These are phyloP conservation scores for Phaethornis superciliosus DNA, from an alignment of 2,113 vertebrate species.

Conservation along the genomic window DNA sequence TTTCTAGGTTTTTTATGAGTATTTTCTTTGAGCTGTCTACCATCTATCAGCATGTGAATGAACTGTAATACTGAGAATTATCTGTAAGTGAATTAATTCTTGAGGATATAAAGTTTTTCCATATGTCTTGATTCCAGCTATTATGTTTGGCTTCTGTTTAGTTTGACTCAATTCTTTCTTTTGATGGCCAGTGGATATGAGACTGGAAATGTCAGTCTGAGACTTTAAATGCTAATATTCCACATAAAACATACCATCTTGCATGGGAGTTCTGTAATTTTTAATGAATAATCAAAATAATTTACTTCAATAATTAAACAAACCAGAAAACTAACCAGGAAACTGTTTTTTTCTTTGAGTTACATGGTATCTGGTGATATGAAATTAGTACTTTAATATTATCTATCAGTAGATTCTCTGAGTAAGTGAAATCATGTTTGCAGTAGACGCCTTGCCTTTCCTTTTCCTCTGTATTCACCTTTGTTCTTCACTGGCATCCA, in stretches of 20 bases:
- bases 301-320: not conserved
- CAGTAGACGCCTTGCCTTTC: not conserved
- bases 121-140: not conserved
- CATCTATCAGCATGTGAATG: not conserved
- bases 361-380: not conserved
- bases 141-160: not conserved
- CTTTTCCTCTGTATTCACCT: not conserved
- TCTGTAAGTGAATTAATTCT: not conserved
- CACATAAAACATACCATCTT: not conserved
- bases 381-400: not conserved
- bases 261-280: not conserved
- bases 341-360: not conserved
- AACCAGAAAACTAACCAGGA: not conserved
- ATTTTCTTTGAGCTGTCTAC: not conserved
- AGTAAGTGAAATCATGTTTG: not conserved
- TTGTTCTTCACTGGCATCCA: conserved; percentile 45
- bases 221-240: not conserved
- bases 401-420: not conserved
- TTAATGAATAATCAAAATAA: not conserved
- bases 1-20: not conserved
- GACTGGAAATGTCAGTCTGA: not conserved
- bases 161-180: not conserved
- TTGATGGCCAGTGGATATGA: not conserved
- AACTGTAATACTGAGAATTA: not conserved
- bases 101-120: not conserved